Percentiles rank a stretch among this genome's conserved stretches.
These are phyloP conservation scores for Sapajus apella DNA, from an alignment of 2,113 vertebrate genomes.

Conservation along the genomic window DNA sequence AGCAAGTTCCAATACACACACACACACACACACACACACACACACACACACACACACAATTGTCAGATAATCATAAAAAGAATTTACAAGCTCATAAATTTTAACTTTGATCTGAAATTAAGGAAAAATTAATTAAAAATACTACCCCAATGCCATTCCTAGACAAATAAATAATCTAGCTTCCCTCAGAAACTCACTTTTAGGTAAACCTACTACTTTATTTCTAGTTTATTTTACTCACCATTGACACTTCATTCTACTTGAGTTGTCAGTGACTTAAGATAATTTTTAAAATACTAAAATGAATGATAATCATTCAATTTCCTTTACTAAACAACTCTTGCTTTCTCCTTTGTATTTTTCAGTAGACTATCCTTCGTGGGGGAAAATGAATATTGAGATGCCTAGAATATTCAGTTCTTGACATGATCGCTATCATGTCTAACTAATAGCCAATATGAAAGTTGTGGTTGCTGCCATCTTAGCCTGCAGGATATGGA, in stretches of 20 bases:
- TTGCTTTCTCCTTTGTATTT: neutral
- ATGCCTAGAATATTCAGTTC: neutral
- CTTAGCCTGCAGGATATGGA: no score
- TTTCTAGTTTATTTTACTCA: conserved; percentile 22
- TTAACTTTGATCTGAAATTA: conserved; percentile 10
- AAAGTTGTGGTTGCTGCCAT: no score
- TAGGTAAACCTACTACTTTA: neutral
- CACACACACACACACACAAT: neutral
- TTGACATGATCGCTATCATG: neutral
- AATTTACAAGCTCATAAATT: neutral
- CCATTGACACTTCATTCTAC: neutral
- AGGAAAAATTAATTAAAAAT: conserved; percentile 27
- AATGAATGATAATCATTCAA: neutral
- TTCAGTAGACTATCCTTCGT: neutral
- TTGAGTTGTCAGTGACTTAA: neutral
- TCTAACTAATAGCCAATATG: neutral
- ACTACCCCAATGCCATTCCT: neutral
- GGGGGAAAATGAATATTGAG: neutral
- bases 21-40: neutral
- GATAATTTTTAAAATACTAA: conserved; percentile 28
- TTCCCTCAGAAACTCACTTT: neutral
- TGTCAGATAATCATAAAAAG: neutral
- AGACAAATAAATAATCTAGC: neutral
- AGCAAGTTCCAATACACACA: neutral
- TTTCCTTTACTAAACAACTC: neutral